phyloP scores from a whole-genome alignment of 2,113 vertebrate genomes.

The Arenaria interpres region DNA sequence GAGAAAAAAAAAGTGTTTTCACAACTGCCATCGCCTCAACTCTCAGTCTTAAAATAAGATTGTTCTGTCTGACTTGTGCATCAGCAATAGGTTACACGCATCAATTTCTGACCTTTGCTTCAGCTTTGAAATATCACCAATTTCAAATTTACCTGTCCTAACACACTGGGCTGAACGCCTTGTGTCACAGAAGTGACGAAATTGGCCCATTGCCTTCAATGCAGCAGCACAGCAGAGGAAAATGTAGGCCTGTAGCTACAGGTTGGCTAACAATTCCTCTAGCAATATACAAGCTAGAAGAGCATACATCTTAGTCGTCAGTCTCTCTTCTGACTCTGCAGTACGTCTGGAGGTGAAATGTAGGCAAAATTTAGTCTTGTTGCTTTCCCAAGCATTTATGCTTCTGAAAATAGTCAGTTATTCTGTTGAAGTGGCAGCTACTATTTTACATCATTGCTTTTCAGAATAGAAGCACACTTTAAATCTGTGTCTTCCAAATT shows the following conservation, averaged over 20 bases:
- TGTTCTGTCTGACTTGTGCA: background rate
- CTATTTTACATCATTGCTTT: background rate
- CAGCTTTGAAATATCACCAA: constrained; percentile 15
- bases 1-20: background rate
- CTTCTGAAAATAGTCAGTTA: background rate
- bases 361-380: background rate
- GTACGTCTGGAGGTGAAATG: background rate
- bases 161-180: background rate
- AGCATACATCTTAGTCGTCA: background rate
- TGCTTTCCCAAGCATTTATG: background rate
- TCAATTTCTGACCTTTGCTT: constrained; percentile 45
- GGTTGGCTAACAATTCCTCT: background rate
- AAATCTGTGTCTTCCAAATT: background rate
- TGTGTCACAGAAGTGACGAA: background rate
- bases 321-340: background rate
- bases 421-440: background rate
- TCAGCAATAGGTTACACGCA: background rate
- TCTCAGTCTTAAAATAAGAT: background rate
- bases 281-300: background rate
- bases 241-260: background rate
- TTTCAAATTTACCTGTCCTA: constrained; percentile 20
- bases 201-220: background rate
- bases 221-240: background rate
- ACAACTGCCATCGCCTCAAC: background rate
- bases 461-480: background rate